Base-by-base conservation (phyloP, 2,888 invertebrate genomes). In the Alloplasta piceator region DNA sequence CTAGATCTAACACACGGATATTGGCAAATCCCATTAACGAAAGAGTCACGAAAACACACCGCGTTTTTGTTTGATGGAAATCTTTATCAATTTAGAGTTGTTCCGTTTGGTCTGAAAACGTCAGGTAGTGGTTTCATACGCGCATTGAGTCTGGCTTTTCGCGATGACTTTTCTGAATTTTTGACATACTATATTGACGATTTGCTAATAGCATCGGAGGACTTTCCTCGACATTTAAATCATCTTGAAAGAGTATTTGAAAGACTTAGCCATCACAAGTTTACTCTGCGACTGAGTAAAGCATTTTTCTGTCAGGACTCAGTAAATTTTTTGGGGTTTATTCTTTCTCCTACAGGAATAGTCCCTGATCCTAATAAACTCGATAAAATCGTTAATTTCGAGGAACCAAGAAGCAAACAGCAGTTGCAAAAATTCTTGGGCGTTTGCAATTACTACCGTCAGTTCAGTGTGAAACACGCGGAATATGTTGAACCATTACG, bases 51-150 rank as follows among this genome's bases (percentile, higher is more conserved):
- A 9, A 55, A 60, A 39, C 71, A 52, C 10, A 87, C 87, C 0
- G 86, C 84, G 0, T 86, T 88, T 78, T 52, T 86, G 46, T 78
- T 83, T 6, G 77, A 83, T 2, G 82, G 56, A 6, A 74, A 71
- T 5, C 64, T 84, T 0, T 88, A 88, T 77, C 84, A 85, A 16
- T 89, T 86, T 66, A 80, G 82, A 63, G 84, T 87, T 6, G 60
- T 89, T n/a, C 87, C 88, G 1, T 90, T 88, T 71, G 89, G 89
- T 4, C 36, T 89, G 7, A 86, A 87, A 66, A 86, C 84, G 1
- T 82, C 84, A 0, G 84, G 85, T 0, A 83, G 82, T 10, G 82
- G 79, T 6, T 87, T 87, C 58, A 84, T 85, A 4, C 64, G 75
- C 0, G 76, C 71, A 0, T 39, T 75, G 3, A 75, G 55, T 9